These are phyloP conservation scores for Epinotia ramella DNA, from an alignment of 2,888 invertebrate species.

Conservation along the genomic window DNA sequence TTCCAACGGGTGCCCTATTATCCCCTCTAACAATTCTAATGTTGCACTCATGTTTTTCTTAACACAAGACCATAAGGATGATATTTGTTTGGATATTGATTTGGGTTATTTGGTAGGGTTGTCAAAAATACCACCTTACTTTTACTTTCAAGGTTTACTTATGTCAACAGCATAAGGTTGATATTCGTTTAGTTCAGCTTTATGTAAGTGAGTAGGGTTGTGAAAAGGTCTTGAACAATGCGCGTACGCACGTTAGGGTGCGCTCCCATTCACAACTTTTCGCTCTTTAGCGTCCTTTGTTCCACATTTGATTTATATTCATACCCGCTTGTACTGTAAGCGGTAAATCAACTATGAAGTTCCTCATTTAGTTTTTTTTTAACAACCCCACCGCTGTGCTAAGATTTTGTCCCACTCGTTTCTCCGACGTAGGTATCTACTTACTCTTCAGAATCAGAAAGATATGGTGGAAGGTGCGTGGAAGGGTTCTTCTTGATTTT, in stretches of 20 bases:
- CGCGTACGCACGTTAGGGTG: conserved; percentile 71
- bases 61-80: conserved; percentile 47
- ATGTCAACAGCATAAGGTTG: conserved; percentile 47
- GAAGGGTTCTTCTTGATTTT: neutral
- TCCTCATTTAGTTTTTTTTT: conserved; percentile 49
- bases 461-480: neutral
- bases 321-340: conserved; percentile 80
- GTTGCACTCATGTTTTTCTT: conserved; percentile 41
- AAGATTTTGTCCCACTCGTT: neutral
- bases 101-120: conserved; percentile 52
- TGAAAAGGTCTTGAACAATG: conserved; percentile 68
- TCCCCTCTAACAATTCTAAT: conserved; percentile 38
- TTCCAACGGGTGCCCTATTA: conserved; percentile 74
- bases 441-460: neutral
- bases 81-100: conserved; percentile 45
- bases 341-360: conserved; percentile 78
- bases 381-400: neutral
- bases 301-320: conserved; percentile 84
- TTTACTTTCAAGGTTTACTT: conserved; percentile 41
- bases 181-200: conserved; percentile 45
- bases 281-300: conserved; percentile 83
- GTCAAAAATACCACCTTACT: conserved; percentile 52
- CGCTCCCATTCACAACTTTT: conserved; percentile 81
- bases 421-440: neutral
- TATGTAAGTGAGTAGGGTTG: conserved; percentile 54